Conservation (phyloP, 2,113 vertebrate species). For the Eira barbara region DNA sequence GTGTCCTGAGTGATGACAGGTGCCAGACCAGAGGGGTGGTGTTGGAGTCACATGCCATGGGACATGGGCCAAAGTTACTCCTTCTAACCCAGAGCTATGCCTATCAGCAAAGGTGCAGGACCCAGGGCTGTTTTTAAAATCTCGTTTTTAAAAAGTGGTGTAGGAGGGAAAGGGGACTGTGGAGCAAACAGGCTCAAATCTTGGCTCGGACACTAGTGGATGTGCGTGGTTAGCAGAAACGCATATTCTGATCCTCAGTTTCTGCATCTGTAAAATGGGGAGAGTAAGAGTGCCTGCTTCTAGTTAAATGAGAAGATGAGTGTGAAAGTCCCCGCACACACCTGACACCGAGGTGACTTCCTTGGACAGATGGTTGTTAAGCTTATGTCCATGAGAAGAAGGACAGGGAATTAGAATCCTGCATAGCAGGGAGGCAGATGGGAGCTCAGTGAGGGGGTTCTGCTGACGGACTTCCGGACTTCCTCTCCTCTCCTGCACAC, state of each 20-base stretch:
- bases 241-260: neutral
- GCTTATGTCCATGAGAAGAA: neutral
- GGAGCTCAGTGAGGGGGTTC: neutral
- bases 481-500: neutral
- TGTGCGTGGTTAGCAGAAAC: neutral
- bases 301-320: fast-evolving
- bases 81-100: neutral
- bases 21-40: neutral
- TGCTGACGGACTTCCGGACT: neutral
- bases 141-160: neutral
- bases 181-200: neutral
- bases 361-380: neutral
- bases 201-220: neutral
- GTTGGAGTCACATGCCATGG: neutral
- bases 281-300: neutral
- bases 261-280: neutral
- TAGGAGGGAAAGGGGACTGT: neutral
- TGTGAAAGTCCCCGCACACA: neutral
- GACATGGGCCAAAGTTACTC: neutral
- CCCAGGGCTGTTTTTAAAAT: neutral
- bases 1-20: neutral
- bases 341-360: neutral
- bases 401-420: neutral
- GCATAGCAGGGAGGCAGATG: neutral
- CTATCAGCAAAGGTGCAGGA: neutral